These are phyloP conservation scores for Poecile atricapillus DNA, from an alignment of 2,113 vertebrate genomes.

Conservation along the genomic window DNA sequence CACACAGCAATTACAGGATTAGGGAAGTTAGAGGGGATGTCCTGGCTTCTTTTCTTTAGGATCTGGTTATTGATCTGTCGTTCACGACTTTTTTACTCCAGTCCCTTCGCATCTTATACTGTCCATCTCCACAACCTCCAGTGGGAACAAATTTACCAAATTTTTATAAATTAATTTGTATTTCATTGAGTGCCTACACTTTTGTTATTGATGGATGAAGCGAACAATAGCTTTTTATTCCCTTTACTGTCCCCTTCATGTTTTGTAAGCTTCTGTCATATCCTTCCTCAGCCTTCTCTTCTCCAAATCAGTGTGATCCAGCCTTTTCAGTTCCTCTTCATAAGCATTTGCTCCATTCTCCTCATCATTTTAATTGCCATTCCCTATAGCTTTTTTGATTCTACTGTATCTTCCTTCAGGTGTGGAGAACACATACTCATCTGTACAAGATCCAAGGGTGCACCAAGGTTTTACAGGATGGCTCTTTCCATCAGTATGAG, in stretches of 20 bases:
- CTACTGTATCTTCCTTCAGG: not conserved
- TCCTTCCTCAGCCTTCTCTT: not conserved
- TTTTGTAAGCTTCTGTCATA: not conserved
- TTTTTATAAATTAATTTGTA: not conserved
- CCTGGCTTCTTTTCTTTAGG: not conserved
- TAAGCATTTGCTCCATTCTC: not conserved
- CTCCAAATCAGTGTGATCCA: rapidly evolving
- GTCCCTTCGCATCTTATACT: not conserved
- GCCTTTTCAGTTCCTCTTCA: not conserved
- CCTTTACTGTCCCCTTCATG: not conserved
- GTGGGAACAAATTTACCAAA: not conserved
- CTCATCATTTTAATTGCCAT: not conserved
- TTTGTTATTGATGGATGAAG: not conserved
- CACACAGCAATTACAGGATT: not conserved
- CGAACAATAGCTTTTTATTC: not conserved
- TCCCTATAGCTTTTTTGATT: not conserved
- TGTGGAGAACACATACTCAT: not conserved
- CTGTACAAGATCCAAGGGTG: not conserved
- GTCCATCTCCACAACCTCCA: not conserved
- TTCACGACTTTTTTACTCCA: not conserved
- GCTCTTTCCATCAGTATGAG: not conserved
- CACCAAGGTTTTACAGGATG: not conserved
- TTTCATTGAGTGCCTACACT: not conserved
- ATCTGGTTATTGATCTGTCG: not conserved
- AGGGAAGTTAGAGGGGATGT: rapidly evolving